A percentile compares a stretch with the other conserved stretches of the same genome.
These are phyloP conservation scores for Macrocentrus cingulum DNA, from an alignment of 1,140 invertebrate genomes.

Conservation along the genomic window DNA sequence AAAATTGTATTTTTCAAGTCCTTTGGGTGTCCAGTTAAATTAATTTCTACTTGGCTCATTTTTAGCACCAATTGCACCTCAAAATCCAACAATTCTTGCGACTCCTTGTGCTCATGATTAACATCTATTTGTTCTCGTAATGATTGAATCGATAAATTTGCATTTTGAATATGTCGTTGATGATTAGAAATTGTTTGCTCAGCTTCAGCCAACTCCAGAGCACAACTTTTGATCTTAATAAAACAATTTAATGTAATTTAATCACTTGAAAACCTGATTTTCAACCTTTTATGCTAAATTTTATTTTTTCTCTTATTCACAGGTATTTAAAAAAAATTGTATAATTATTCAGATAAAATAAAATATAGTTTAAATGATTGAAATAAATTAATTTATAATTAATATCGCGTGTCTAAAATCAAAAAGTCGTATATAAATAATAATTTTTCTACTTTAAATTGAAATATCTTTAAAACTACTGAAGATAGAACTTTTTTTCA, in stretches of 20 bases:
- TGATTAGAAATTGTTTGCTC: conserved; percentile 52
- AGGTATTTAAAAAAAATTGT: too few species aligned
- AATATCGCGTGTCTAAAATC: too few species aligned
- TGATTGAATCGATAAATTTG: conserved; percentile 22
- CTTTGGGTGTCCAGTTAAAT: conserved; percentile 32
- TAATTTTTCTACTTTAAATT: too few species aligned
- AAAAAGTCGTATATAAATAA: too few species aligned
- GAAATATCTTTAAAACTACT: too few species aligned
- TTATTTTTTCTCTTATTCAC: too few species aligned
- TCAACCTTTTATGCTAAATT: conserved; percentile 16
- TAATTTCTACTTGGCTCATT: conserved; percentile 64
- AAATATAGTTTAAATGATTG: too few species aligned
- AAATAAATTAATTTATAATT: background rate
- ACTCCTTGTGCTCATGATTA: conserved; percentile 31
- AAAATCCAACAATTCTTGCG: conserved; percentile 40
- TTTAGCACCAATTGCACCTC: conserved; percentile 62
- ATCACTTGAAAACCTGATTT: too few species aligned
- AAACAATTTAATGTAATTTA: too few species aligned
- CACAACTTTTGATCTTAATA: conserved; percentile 41
- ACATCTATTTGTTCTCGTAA: conserved; percentile 29
- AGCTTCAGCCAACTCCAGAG: conserved; percentile 53
- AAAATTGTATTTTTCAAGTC: conserved; percentile 65
- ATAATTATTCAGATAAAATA: too few species aligned
- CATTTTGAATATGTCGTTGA: conserved; percentile 38
- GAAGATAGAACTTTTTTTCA: too few species aligned